These are phyloP conservation scores for Coecobrya sp. DNA, from an alignment of 2,888 invertebrate species.

Conservation along the genomic window DNA sequence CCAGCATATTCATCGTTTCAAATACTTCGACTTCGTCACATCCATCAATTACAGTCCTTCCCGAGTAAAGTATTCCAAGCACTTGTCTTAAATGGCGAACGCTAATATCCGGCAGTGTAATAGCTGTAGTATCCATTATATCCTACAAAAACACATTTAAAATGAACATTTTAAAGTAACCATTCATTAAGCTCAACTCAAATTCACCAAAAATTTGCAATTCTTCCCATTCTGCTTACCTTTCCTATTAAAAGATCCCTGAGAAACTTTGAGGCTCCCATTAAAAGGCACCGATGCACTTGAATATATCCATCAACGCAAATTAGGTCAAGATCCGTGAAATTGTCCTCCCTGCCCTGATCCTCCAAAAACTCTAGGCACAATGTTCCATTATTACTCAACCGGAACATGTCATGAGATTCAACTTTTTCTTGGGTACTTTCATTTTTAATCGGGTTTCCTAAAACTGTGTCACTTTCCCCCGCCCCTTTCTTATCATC, in stretches of 20 bases:
- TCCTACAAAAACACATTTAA: constrained; percentile 74
- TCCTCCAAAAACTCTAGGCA: constrained; percentile 38
- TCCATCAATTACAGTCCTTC: constrained; percentile 56
- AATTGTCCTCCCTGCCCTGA: constrained; percentile 43
- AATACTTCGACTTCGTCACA: constrained; percentile 34
- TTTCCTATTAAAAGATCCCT: constrained; percentile 71
- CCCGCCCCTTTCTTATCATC: background rate
- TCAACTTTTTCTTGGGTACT: background rate
- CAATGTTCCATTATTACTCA: background rate
- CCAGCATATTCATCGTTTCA: constrained; percentile 54
- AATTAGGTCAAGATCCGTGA: constrained; percentile 79
- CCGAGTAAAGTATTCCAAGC: constrained; percentile 65
- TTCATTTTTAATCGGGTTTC: too few relatives aligned
- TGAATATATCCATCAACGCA: constrained; percentile 83
- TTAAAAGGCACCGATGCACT: constrained; percentile 81
- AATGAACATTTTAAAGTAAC: background rate
- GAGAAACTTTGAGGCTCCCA: constrained; percentile 79
- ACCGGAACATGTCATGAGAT: background rate
- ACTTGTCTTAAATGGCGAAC: constrained; percentile 67
- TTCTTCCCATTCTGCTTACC: constrained; percentile 35
- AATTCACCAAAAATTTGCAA: background rate
- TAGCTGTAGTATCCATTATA: constrained; percentile 76
- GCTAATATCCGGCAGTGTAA: constrained; percentile 77
- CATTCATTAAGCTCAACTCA: background rate
- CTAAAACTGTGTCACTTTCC: background rate